phyloP scores from a whole-genome alignment of 2,888 invertebrate species.

The Caenorhabditis plicata region DNA sequence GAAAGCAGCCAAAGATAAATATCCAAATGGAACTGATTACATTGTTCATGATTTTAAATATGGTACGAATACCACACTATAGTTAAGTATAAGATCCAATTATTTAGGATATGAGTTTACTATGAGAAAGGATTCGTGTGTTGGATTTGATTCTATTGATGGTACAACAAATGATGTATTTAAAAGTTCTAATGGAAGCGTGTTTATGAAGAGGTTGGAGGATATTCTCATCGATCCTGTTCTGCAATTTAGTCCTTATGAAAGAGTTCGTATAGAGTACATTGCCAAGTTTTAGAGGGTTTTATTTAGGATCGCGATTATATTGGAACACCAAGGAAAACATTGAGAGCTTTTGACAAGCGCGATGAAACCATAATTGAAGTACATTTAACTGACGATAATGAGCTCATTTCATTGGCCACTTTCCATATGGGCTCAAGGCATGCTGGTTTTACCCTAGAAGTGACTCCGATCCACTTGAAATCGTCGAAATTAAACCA shows the following conservation, averaged over 20 bases:
- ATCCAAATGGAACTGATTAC: conserved; percentile 13
- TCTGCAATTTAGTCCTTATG: conserved; percentile 1
- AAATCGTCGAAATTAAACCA: conserved; percentile 2
- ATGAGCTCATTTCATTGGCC: conserved; percentile 6
- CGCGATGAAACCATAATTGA: conserved; percentile 3
- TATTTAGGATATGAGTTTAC: conserved; percentile 20
- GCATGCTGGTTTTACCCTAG: background rate
- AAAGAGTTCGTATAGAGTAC: background rate
- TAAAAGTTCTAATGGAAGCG: background rate
- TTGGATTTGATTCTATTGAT: background rate
- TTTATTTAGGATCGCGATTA: conserved; percentile 2
- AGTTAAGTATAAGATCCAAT: background rate
- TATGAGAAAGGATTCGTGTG: conserved; percentile 9
- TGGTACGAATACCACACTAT: background rate
- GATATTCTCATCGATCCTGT: conserved; percentile 1
- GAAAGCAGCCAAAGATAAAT: background rate
- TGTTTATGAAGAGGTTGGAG: conserved; percentile 3
- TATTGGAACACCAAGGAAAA: conserved; percentile 1
- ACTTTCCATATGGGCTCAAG: background rate
- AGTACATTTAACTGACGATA: conserved; percentile 9
- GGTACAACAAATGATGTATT: conserved; percentile 11
- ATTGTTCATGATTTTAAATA: conserved; percentile 28
- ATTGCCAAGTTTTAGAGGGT: background rate
- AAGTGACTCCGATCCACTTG: conserved; percentile 3
- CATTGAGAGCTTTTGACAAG: conserved; percentile 3